Percentiles rank a stretch among this genome's conserved stretches.
phyloP scores from a whole-genome alignment of 2,113 vertebrate genomes.

The Oxyura jamaicensis region DNA sequence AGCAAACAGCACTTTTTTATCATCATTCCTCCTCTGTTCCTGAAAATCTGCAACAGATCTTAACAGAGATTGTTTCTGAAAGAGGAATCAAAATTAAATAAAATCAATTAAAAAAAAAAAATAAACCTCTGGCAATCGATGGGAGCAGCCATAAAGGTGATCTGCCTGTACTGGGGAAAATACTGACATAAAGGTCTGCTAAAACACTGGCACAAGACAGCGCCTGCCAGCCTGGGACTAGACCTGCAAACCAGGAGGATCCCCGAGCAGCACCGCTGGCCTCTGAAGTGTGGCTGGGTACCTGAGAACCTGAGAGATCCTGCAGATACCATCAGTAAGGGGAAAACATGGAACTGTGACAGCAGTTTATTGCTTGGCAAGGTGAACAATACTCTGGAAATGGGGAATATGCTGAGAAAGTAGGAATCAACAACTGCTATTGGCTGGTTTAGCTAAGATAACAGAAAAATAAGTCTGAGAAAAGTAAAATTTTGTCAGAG shows the following conservation, averaged over 20 bases:
- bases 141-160: neutral
- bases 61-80: neutral
- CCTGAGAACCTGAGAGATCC: neutral
- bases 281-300: neutral
- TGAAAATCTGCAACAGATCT: neutral
- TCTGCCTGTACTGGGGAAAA: neutral
- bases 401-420: too few relatives aligned
- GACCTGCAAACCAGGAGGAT: neutral
- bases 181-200: neutral
- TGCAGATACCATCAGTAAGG: neutral
- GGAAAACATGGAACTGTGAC: neutral
- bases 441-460: too few relatives aligned
- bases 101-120: neutral
- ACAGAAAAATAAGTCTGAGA: neutral
- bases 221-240: accelerated
- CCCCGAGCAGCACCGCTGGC: neutral
- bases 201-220: neutral
- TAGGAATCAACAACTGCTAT: too few relatives aligned
- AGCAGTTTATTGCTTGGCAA: neutral
- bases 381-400: neutral
- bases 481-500: neutral
- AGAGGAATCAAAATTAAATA: neutral
- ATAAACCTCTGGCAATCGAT: neutral
- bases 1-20: neutral
- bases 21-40: neutral